Percentiles rank a stretch among this genome's conserved stretches.
Evolutionary conservation across 1,140 invertebrate genomes (phyloP).

Genomic region (Pseudoatta argentina): DNA sequence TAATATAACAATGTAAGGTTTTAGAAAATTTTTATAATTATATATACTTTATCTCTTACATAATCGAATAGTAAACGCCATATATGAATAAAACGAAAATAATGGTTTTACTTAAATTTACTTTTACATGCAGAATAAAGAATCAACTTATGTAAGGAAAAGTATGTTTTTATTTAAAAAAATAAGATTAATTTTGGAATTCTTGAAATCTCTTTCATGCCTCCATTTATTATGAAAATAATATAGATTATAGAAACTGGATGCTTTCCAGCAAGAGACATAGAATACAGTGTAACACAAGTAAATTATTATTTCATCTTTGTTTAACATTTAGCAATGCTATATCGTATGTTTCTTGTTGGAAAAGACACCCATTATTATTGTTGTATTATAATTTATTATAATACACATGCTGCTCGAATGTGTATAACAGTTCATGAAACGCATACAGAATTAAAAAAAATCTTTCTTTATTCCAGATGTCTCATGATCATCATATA

Average conservation of each 20-base stretch:
- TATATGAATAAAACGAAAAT: not conserved
- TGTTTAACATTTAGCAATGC: too few relatives aligned
- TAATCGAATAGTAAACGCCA: not conserved
- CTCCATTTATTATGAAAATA: not conserved
- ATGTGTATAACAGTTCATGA: not conserved
- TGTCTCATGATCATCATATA: slow-evolving; percentile 77
- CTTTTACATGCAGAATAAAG: not conserved
- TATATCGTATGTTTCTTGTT: too few relatives aligned
- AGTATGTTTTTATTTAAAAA: not conserved
- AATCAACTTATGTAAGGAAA: not conserved
- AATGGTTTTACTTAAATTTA: not conserved
- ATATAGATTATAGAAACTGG: not conserved
- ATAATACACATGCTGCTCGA: not conserved
- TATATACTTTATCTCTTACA: not conserved
- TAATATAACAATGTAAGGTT: not conserved
- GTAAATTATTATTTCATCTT: too few relatives aligned
- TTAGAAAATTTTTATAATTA: not conserved
- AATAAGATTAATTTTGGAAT: not conserved
- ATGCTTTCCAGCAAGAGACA: too few relatives aligned
- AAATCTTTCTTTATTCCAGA: slow-evolving; percentile 55
- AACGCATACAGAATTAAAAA: not conserved
- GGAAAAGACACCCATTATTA: too few relatives aligned
- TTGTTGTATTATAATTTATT: not conserved
- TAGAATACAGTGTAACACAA: too few relatives aligned
- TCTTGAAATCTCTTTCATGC: not conserved